Percentiles rank a stretch among this genome's conserved stretches.
These are phyloP conservation scores for Muscicapa adusta DNA, from an alignment of 2,113 vertebrate species.

Conservation along the genomic window DNA sequence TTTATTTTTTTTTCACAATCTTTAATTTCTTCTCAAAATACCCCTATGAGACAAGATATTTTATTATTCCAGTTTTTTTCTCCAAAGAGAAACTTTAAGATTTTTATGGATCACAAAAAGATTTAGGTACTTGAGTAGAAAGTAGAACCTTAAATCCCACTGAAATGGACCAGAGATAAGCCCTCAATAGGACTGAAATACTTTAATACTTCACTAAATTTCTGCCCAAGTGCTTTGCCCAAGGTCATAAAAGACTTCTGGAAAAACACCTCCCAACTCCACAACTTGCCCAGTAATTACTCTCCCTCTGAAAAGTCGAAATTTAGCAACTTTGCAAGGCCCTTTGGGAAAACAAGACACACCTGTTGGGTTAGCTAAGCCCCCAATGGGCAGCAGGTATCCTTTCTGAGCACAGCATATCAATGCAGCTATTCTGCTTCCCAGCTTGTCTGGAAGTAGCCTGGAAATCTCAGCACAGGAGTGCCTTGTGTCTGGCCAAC, in stretches of 20 bases:
- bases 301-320: background rate
- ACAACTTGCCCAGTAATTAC: background rate
- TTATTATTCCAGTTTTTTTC: background rate
- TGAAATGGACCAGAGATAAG: background rate
- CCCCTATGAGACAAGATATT: background rate
- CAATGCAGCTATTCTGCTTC: background rate
- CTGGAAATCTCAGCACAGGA: background rate
- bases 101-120: background rate
- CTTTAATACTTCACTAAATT: background rate
- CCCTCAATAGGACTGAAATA: background rate
- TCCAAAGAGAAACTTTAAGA: background rate
- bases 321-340: background rate
- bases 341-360: background rate
- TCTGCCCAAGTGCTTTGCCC: background rate
- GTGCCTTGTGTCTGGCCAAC: background rate
- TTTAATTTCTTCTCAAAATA: background rate
- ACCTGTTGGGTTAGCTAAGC: background rate
- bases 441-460: background rate
- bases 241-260: background rate
- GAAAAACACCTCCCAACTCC: background rate
- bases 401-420: background rate
- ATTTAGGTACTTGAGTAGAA: conserved; percentile 7
- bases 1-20: background rate
- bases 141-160: conserved; percentile 6
- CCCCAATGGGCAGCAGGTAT: background rate